Evolutionary conservation across 2,888 invertebrate genomes (phyloP), one percentile per base, ranked within the genome.

Genomic region (Mamestra brassicae): DNA sequence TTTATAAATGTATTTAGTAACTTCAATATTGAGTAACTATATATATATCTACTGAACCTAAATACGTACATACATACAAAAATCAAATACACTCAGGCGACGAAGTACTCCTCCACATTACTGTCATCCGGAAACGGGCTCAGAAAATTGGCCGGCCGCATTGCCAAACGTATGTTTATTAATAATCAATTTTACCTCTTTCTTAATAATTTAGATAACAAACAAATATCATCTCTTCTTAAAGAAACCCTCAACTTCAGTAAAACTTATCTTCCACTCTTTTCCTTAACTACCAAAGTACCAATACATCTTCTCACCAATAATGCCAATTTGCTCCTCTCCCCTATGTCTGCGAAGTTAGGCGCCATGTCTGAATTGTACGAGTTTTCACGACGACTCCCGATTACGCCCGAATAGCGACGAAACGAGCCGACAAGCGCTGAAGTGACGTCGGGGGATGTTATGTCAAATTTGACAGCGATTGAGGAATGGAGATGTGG

Each of bases 281-380:
- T 36, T 17, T 71, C 13, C 8, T 1, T 13, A 55, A 50, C 13
- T 26, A 36, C 47, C 5, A 50, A 68, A 50, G 6, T n/a, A 34
- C 38, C 11, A 52, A 65, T 26, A 62, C 45, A 47, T 64, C 52
- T 36, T 42, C 13, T 45, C 36, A 74, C 65, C 58, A 74, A 80
- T 42, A 47, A 38, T 57, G 26, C 62, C 47, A 79, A 58, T 79
- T 81, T 47, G n/a, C 11, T 11, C 4, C 34, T 55, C 61, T 54
- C 65, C 69, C 66, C 62, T 76, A 47, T 45, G 79, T 79, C 79
- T 79, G 76, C 47, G 10, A 79, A 81, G 82, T 81, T 76, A 11
- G 52, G 42, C 36, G 65, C 17, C 63, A 15, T 38, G 34, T 38
- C 61, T 17, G 38, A 42, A 7, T 42, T 68, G 64, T n/a, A 15